phyloP scores from a whole-genome alignment of 2,113 vertebrate genomes.

The Neodontobutis hainanensis region DNA sequence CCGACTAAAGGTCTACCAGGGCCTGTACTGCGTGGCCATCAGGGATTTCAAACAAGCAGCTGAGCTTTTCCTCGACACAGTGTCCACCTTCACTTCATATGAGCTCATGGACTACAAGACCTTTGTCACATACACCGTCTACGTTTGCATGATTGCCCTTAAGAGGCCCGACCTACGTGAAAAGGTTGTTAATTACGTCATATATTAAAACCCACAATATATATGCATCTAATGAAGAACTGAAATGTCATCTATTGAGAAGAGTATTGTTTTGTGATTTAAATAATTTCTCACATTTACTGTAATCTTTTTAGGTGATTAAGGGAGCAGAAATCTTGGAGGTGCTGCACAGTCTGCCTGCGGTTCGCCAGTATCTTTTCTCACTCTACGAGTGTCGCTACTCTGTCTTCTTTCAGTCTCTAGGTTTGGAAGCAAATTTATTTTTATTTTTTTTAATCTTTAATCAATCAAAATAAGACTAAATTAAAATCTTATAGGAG shows the following conservation, averaged over 20 bases:
- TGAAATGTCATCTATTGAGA: too few relatives aligned
- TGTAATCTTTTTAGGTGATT: constrained; percentile 83
- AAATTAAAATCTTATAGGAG: too few relatives aligned
- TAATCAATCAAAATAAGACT: too few relatives aligned
- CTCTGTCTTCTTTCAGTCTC: constrained; percentile 91
- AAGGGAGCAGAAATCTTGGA: constrained; percentile 98
- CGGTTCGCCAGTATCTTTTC: constrained; percentile 95
- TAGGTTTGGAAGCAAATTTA: constrained; percentile 81
- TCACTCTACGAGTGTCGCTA: constrained; percentile 97
- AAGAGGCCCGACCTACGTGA: constrained; percentile 96
- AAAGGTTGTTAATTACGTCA: constrained; percentile 85
- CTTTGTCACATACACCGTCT: constrained; percentile 96
- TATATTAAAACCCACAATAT: too few relatives aligned
- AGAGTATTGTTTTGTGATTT: too few relatives aligned
- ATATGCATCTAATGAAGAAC: neutral
- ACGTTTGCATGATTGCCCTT: constrained; percentile 98
- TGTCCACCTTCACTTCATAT: constrained; percentile 98
- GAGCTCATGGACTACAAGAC: constrained; percentile 99
- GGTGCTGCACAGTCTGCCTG: constrained; percentile 91
- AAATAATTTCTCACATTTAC: neutral
- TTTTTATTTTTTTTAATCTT: too few relatives aligned
- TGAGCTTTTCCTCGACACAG: constrained; percentile 96
- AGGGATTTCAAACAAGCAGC: constrained; percentile 97
- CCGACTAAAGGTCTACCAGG: constrained; percentile 97
- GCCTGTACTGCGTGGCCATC: constrained; percentile 96